Base-by-base conservation (phyloP, 1,140 invertebrate genomes). In the Sweltsa coloradensis region DNA sequence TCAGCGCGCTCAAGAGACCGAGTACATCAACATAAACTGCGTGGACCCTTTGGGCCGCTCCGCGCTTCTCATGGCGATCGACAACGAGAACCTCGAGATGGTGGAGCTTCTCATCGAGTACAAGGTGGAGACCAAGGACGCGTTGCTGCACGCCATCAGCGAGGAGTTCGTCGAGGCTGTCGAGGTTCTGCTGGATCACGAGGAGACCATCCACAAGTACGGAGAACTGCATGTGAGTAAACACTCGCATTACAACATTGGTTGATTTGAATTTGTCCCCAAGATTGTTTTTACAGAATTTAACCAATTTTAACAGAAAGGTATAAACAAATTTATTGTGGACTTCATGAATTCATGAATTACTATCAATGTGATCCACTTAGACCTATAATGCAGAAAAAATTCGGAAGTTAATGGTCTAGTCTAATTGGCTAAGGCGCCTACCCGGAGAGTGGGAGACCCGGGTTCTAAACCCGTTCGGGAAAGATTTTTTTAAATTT, bases 61-160 rank as follows among this genome's bases (percentile, higher is more conserved):
- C 40, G 91, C 90, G 1, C 75, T 95, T 6, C 74, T 94, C 39
- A 94, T 94, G 87, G 92, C 94, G 49, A 98, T 99, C 53, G 94
- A 99, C 71, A 97, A 97, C 71, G 95, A 99, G 72, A 98, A 99
- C 68, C 75, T 97, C 50, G 94, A 98, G 69, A 97, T 98, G 93
- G 90, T 98, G 7, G 91, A 97, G 59, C 70, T 97, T 45, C 72
- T 99, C 51, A 83, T 99, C 47, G 83, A 89, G 62, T 78, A 84
- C 61, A 79, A 84, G 57, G 83, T 88, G 26, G 82, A 93, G 64
- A 95, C 90, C 0, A 86, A 89, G 57, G 92, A 98, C 66, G 91
- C 93, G 0, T 75, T 97, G 11, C 72, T 97, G 42, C 93, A 97
- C 62, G 94, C 94, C 49, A 97, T 98, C 56, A 92, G 87, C 45